Evolutionary conservation across 2,888 invertebrate species (phyloP), one percentile per base, ranked within the genome.

Genomic region (Ornithoptera alexandrae): DNA sequence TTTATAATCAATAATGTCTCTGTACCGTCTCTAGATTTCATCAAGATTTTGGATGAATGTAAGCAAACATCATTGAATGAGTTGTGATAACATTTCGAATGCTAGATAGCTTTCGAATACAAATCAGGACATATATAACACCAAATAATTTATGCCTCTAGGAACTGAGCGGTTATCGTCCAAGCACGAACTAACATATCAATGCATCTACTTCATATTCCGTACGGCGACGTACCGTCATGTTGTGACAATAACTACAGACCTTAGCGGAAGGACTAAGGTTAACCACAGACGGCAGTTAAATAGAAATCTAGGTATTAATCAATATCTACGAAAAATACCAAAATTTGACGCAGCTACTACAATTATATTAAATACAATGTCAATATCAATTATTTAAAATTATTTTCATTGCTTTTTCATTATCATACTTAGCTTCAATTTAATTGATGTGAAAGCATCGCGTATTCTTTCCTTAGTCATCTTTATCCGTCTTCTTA

Each of bases 161-260:
- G 65, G 69, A 69, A 69, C 42, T 36, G 15, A 62, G 22, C 42
- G 56, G 61, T 65, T 69, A 68, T 60, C 59, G 60, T 24, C 65
- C 61, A 68, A 64, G 70, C 66, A 69, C 60, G 62, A 42, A 4
- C 69, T n/a, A 69, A 72, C 69, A 72, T 70, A 74, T 74, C 74
- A 72, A 74, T 74, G 62, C 69, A 63, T 65, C 65, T 71, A 73
- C 75, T 78, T 77, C 74, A 72, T 74, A 78, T 78, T 76, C 78
- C 62, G 58, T 39, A 60, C 59, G 50, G 71, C 68, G 69, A 68
- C 73, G 58, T 62, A 63, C 74, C 76, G 72, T 76, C 75, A 76
- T 74, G 70, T 68, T 69, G 69, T 68, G 71, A 75, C 75, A 75
- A 76, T 74, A 72, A 62, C 65, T 62, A 61, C 42, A 65, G 60